A percentile compares a stretch with the other conserved stretches of the same genome.
Conservation (phyloP, 2,888 invertebrate species). For the Pachydiplax longipennis region DNA sequence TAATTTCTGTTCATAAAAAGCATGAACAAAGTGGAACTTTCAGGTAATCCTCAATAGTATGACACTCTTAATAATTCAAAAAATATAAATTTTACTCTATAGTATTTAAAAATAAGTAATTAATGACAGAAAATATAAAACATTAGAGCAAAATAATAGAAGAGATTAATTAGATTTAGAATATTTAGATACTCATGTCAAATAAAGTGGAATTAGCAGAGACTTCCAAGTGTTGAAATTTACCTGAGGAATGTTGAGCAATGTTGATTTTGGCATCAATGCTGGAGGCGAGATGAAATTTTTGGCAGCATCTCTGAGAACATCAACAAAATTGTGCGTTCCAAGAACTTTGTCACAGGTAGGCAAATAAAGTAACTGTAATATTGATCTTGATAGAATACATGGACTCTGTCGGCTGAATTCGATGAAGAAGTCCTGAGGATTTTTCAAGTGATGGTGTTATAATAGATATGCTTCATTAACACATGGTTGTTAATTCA, state of each 20-base stretch:
- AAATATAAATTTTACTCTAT: too few relatives aligned
- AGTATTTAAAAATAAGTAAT: too few relatives aligned
- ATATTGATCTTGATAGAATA: conserved; percentile 88
- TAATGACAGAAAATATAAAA: too few relatives aligned
- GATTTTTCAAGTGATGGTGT: conserved; percentile 45
- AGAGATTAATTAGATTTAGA: too few relatives aligned
- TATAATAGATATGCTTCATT: background rate
- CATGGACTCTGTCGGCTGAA: conserved; percentile 90
- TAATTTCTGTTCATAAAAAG: background rate
- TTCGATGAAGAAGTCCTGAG: conserved; percentile 90
- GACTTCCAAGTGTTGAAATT: conserved; percentile 44
- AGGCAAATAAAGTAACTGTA: conserved; percentile 81
- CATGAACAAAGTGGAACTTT: background rate
- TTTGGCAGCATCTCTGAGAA: conserved; percentile 84
- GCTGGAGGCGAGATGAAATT: conserved; percentile 90
- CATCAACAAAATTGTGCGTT: conserved; percentile 73
- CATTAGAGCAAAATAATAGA: too few relatives aligned
- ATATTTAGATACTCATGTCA: background rate
- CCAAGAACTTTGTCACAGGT: conserved; percentile 66
- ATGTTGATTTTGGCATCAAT: conserved; percentile 75
- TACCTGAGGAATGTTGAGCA: conserved; percentile 72
- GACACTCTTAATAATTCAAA: too few relatives aligned
- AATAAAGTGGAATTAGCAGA: background rate
- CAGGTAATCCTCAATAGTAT: background rate
- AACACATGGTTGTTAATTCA: background rate